Evolutionary conservation across 2,797 vertebrate genomes (phyloP).

Genomic region (Zenarchopterus dispar): DNA sequence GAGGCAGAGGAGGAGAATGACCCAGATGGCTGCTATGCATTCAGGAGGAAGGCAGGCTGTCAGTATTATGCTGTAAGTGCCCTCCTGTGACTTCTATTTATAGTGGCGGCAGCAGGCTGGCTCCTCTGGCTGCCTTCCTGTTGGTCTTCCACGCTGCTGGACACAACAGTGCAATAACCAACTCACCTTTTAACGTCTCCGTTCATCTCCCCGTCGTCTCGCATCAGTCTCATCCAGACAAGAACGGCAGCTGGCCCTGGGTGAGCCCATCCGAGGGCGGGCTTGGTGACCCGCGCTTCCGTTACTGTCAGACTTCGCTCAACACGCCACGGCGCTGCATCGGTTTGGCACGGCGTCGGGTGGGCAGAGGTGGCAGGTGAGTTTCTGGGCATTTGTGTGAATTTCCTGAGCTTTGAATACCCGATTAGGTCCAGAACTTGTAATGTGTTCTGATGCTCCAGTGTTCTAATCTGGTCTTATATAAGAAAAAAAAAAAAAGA

Average conservation of each 20-base stretch:
- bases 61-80: conserved; percentile 96
- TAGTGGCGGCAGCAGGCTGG: conserved; percentile 48
- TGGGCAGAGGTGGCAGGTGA: conserved; percentile 96
- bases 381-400: conserved; percentile 18
- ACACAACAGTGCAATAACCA: conserved; percentile 35
- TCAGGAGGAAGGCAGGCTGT: conserved; percentile 98
- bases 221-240: conserved; percentile 88
- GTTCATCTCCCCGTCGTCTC: not conserved
- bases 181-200: conserved; percentile 3
- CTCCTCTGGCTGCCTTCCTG: conserved; percentile 38
- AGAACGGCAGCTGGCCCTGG: conserved; percentile 94
- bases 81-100: conserved; percentile 71
- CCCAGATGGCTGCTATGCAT: conserved; percentile 95
- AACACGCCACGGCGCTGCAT: conserved; percentile 90
- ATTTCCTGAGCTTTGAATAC: not conserved
- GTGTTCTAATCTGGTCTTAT: not conserved
- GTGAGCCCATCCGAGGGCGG: conserved; percentile 90
- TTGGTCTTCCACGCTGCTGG: conserved; percentile 33
- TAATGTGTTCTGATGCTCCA: not conserved
- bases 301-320: conserved; percentile 96
- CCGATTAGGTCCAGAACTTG: too few species aligned
- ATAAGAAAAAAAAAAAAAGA: not conserved
- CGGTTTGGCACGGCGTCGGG: conserved; percentile 92
- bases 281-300: conserved; percentile 88
- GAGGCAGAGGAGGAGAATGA: conserved; percentile 98